These are phyloP conservation scores for Heteromurus nitidus DNA, from an alignment of 2,888 invertebrate species.

Conservation along the genomic window DNA sequence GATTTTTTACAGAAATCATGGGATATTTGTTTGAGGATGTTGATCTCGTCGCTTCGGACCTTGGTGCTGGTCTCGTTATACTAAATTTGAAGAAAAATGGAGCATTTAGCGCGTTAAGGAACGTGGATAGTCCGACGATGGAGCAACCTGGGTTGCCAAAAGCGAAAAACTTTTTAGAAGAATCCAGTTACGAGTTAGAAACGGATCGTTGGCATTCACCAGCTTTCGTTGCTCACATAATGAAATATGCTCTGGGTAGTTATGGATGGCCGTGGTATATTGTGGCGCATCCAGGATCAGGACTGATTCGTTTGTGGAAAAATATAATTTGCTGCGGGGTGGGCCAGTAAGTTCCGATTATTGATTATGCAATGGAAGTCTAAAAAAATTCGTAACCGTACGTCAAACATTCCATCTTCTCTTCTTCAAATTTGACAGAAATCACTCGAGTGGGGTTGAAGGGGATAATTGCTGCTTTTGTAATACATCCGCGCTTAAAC, in stretches of 20 bases:
- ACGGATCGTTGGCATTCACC: conserved; percentile 70
- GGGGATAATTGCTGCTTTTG: conserved; percentile 94
- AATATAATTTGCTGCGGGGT: conserved; percentile 70
- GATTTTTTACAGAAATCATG: conserved; percentile 80
- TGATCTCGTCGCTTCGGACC: conserved; percentile 91
- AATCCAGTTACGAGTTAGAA: conserved; percentile 32
- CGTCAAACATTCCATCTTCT: too few species aligned
- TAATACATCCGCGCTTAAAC: conserved; percentile 88
- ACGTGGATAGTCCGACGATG: neutral
- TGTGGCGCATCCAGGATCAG: conserved; percentile 67
- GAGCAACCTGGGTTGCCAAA: neutral
- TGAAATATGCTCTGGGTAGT: conserved; percentile 71
- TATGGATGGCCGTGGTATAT: conserved; percentile 73
- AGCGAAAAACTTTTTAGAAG: conserved; percentile 42
- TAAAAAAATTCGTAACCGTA: too few species aligned
- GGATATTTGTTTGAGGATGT: conserved; percentile 88
- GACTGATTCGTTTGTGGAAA: conserved; percentile 69
- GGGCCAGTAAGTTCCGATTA: conserved; percentile 19
- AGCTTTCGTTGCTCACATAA: conserved; percentile 66
- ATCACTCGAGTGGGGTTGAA: conserved; percentile 80
- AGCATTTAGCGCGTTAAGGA: conserved; percentile 79
- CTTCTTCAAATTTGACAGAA: too few species aligned
- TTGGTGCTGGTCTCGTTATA: conserved; percentile 90
- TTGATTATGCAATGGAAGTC: too few species aligned
- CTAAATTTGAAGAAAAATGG: conserved; percentile 84